Percentiles rank a stretch among this genome's conserved stretches.
Conservation (phyloP, 1,140 invertebrate species). For the Melipona quadrifasciata region DNA sequence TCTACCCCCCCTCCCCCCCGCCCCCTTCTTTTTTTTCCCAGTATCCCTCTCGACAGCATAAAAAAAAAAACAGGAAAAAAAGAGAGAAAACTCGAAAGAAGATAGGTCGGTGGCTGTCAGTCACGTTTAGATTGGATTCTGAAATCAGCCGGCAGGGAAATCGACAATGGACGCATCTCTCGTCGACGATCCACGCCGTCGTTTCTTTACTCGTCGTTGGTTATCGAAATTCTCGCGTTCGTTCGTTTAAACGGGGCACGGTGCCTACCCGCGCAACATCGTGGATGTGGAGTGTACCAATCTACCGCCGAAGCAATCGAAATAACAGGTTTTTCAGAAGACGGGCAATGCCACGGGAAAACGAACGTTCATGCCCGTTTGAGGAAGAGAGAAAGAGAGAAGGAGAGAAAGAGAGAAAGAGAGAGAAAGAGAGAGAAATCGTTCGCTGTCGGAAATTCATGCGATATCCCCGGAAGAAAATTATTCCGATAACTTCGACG, state of each 20-base stretch:
- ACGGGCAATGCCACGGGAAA: background rate
- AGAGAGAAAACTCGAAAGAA: background rate
- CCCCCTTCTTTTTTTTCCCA: background rate
- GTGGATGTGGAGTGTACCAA: background rate
- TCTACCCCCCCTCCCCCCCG: too few species aligned
- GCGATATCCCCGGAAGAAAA: background rate
- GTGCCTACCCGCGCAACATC: too few species aligned
- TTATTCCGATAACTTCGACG: background rate
- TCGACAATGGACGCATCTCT: conserved; percentile 6
- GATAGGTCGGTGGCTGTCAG: conserved; percentile 23
- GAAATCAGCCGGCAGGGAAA: conserved; percentile 17
- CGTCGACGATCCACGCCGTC: conserved; percentile 5
- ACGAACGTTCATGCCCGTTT: too few species aligned
- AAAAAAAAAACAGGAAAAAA: background rate
- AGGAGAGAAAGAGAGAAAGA: too few species aligned
- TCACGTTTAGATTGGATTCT: conserved; percentile 34
- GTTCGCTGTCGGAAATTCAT: background rate
- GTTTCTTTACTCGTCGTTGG: conserved; percentile 13
- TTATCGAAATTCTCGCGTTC: background rate
- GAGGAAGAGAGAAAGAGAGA: too few species aligned
- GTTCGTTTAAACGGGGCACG: background rate
- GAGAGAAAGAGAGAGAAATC: background rate
- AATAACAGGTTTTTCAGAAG: background rate
- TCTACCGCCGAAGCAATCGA: background rate
- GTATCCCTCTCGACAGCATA: background rate